Conservation (phyloP, 1,140 invertebrate species). For the Temnothorax nylanderi region DNA sequence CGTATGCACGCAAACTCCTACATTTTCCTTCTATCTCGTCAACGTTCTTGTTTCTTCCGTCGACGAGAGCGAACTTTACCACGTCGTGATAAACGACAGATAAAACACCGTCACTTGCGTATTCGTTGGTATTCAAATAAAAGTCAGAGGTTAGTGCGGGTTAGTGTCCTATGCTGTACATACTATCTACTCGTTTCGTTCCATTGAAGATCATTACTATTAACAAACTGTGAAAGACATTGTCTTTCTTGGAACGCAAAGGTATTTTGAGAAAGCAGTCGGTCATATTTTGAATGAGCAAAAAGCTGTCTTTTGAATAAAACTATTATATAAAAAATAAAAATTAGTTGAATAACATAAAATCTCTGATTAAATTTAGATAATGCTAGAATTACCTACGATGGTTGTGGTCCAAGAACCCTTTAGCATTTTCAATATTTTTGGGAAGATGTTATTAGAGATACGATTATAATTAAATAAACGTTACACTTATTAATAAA, state of each 20-base stretch:
- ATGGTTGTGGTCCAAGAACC: not conserved
- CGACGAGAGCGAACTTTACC: not conserved
- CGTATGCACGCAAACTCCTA: conserved; percentile 1
- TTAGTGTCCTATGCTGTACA: not conserved
- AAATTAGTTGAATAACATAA: not conserved
- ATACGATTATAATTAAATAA: not conserved
- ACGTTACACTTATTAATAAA: not conserved
- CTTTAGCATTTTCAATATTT: not conserved
- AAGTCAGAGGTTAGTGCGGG: not conserved
- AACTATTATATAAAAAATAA: not conserved
- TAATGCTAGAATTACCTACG: not conserved
- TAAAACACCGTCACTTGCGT: not conserved
- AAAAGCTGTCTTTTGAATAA: not conserved
- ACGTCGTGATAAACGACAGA: not conserved
- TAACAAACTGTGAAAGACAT: not conserved
- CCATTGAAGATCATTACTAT: not conserved
- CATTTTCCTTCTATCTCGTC: not conserved
- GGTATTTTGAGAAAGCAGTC: not conserved
- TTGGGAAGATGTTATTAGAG: not conserved
- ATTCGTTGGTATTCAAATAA: conserved; percentile 34
- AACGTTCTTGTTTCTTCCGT: conserved; percentile 14
- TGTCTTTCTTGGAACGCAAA: not conserved
- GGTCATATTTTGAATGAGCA: not conserved
- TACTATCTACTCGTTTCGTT: not conserved
- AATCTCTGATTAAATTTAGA: not conserved